Evolutionary conservation across 1,140 invertebrate species (phyloP).

Genomic region (Rhizoglyphus robini): DNA sequence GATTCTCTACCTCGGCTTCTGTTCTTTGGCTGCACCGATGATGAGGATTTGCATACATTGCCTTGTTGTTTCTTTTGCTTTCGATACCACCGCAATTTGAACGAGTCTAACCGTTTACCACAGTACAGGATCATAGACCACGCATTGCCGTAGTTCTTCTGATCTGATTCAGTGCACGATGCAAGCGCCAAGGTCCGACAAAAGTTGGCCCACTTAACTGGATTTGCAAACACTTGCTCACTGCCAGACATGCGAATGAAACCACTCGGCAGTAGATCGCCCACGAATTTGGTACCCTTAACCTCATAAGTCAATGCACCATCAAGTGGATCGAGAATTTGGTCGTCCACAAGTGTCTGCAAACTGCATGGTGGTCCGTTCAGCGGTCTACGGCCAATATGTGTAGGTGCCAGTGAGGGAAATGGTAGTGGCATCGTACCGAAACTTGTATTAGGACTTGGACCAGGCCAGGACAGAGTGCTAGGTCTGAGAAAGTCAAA

Average conservation of each 20-base stretch:
- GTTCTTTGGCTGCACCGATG: neutral
- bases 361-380: constrained; percentile 62
- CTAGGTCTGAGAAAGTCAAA: constrained; percentile 20
- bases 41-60: neutral
- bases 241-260: constrained; percentile 77
- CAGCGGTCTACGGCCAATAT: constrained; percentile 26
- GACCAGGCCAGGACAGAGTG: neutral
- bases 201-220: constrained; percentile 77
- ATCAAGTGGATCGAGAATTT: constrained; percentile 61
- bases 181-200: constrained; percentile 47
- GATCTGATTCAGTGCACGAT: constrained; percentile 45
- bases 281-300: constrained; percentile 74
- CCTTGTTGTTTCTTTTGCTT: constrained; percentile 36
- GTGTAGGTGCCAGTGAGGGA: no score
- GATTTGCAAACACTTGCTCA: constrained; percentile 70
- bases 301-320: constrained; percentile 73
- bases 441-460: no score
- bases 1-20: neutral
- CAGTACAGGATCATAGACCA: constrained; percentile 67
- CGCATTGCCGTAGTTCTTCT: constrained; percentile 72
- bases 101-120: constrained; percentile 69
- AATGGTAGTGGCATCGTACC: constrained; percentile 22
- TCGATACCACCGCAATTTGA: constrained; percentile 66
- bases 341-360: constrained; percentile 62
- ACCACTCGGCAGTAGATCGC: constrained; percentile 66